Conservation (phyloP, 2,888 invertebrate species). For the Dysmachus trigonus region DNA sequence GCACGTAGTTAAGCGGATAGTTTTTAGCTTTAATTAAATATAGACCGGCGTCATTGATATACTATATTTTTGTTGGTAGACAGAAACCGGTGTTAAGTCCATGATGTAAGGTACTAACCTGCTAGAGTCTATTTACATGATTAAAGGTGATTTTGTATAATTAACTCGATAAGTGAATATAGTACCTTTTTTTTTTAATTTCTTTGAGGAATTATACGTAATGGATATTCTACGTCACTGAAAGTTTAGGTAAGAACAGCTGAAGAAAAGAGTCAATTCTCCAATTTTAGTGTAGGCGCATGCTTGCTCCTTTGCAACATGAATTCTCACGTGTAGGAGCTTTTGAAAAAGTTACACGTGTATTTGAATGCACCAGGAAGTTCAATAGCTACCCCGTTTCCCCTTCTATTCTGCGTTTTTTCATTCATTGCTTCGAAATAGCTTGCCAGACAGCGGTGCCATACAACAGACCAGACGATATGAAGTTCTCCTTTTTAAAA, state of each 20-base stretch:
- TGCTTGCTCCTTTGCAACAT: neutral
- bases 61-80: no score
- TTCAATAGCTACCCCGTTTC: neutral
- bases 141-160: neutral
- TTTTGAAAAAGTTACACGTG: slow-evolving; percentile 14
- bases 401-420: slow-evolving; percentile 33
- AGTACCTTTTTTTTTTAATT: neutral
- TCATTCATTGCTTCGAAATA: slow-evolving; percentile 4
- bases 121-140: neutral
- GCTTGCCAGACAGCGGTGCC: neutral
- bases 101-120: no score
- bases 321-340: neutral
- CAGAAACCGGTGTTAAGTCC: no score
- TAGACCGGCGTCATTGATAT: no score
- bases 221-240: neutral
- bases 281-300: neutral
- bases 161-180: neutral
- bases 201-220: neutral
- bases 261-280: neutral
- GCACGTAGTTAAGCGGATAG: no score
- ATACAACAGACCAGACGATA: neutral
- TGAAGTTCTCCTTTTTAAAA: neutral
- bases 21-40: no score
- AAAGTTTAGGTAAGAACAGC: neutral
- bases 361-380: slow-evolving; percentile 3